Conservation (phyloP, 2,797 vertebrate species). For the Natrix natrix region DNA sequence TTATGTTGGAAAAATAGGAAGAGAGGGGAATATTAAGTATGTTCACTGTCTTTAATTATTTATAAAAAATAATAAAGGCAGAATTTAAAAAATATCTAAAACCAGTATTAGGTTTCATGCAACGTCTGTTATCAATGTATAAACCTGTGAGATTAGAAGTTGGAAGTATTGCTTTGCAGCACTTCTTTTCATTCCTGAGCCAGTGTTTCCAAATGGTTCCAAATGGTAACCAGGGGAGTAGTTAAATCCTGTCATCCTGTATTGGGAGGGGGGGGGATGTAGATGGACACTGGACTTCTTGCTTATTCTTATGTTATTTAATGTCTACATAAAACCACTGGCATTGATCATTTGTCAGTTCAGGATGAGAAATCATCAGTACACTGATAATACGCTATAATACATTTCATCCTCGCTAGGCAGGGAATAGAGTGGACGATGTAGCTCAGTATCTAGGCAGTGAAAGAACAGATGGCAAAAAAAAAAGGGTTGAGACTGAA, state of each 20-base stretch:
- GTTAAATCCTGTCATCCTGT: background rate
- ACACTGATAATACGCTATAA: background rate
- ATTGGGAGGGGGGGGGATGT: rapidly evolving
- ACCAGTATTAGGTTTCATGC: background rate
- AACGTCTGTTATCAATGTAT: background rate
- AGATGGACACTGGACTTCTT: background rate
- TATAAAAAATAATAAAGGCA: background rate
- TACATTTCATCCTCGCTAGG: background rate
- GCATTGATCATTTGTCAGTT: background rate
- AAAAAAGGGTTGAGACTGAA: background rate
- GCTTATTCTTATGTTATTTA: background rate
- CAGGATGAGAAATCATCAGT: background rate
- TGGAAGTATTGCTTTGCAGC: background rate
- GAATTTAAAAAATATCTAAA: background rate
- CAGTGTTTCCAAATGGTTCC: background rate
- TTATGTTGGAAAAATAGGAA: background rate
- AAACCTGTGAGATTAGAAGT: background rate
- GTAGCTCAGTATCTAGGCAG: background rate
- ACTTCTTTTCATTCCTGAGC: background rate
- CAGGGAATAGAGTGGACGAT: background rate
- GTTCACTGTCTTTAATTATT: background rate
- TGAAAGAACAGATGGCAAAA: background rate
- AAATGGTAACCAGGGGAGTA: background rate
- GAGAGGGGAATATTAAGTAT: background rate
- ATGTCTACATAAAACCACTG: background rate